These are phyloP conservation scores for Aix galericulata DNA, from an alignment of 2,113 vertebrate species.

Conservation along the genomic window DNA sequence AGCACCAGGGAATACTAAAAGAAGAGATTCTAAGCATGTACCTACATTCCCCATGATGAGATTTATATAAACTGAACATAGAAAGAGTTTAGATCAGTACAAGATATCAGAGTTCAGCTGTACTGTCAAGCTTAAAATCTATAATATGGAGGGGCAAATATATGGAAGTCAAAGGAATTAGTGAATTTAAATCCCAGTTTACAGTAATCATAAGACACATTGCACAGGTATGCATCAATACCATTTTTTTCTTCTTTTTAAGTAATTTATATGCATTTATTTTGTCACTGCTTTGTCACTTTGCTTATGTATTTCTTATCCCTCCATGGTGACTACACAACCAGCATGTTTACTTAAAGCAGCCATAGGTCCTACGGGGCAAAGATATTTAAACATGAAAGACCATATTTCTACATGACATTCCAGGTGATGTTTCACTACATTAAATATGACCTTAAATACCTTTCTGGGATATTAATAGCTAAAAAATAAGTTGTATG, in stretches of 20 bases:
- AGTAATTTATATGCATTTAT: neutral
- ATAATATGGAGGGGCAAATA: neutral
- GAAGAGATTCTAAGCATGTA: neutral
- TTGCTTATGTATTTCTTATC: neutral
- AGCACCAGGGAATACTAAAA: neutral
- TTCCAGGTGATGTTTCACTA: neutral
- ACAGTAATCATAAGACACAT: neutral
- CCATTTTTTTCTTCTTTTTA: neutral
- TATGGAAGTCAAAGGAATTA: neutral
- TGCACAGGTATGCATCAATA: neutral
- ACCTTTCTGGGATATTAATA: neutral
- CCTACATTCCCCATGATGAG: neutral
- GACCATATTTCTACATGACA: neutral
- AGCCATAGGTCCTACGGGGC: accelerated
- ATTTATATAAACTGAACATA: neutral
- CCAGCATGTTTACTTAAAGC: neutral
- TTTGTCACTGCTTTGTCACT: neutral
- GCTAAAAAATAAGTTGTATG: neutral
- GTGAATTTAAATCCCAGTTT: neutral
- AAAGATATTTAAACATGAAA: neutral
- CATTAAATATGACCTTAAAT: neutral
- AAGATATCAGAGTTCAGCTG: neutral
- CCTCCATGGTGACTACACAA: neutral
- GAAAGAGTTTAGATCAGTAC: neutral
- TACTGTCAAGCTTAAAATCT: neutral